Base-by-base conservation (phyloP, 2,888 invertebrate species). In the Gymnoscelis rufifasciata region DNA sequence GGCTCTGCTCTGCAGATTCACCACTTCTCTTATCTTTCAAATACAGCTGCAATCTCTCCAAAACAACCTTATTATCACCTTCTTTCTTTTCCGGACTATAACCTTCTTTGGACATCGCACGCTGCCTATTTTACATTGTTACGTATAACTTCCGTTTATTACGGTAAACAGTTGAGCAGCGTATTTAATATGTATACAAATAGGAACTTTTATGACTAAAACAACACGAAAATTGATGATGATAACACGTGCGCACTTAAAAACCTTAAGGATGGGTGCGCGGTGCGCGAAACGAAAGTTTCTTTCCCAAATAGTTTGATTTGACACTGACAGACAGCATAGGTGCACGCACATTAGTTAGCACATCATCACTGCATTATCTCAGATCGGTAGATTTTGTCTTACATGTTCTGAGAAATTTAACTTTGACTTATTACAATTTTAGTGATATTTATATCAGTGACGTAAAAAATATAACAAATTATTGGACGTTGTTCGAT, bases 41-140 rank as follows among this genome's bases (percentile, higher is more conserved):
- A 66, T 80, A 89, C 2, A 78, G 72, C 52, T 89, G 89, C 48
- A 89, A 71, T 71, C 78, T 79, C 57, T 89, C 89, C 50, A 88
- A 67, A 43, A 89, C 88, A 13, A 82, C 78, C 79, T 89, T 88
- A 59, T 72, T 88, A 58, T 88, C 88, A 53, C 78, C 73, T 70
- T 88, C 88, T 74, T 82, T 88, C 62, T 82, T 83, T 60, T 87
- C 87, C 49, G 78, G 68, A 71, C 68, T 78, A 82, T 86, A 86
- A 83, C 86, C 86, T 79, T 88, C 88, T 75, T 80, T 86, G 63
- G 88, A 84, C 88, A 88, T 88, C 43, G 71, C 78, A 75, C 57
- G 50, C 45, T 37, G 30, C 43, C 27, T 42, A 48, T 57, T 60
- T 71, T 65, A 66, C 71, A 71, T 71, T 40, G 50, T 60, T 11